Conservation (phyloP, 2,113 vertebrate genomes). For the Anoura caudifer region DNA sequence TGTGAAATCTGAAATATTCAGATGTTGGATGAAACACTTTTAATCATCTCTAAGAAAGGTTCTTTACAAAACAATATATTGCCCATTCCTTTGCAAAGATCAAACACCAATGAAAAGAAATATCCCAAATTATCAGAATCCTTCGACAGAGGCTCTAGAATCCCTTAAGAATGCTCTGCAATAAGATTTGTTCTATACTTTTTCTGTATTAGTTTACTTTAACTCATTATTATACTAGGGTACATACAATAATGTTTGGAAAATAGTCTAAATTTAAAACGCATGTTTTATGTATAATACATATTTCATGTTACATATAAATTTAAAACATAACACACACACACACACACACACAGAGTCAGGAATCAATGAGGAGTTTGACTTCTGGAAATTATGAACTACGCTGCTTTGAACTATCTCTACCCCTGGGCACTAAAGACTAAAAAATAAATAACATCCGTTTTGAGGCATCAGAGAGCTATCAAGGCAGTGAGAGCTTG, state of each 20-base stretch:
- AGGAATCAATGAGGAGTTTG: background rate
- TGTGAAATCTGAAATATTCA: background rate
- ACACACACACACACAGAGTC: background rate
- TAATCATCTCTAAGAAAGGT: background rate
- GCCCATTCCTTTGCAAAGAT: background rate
- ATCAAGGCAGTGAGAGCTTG: constrained; percentile 5
- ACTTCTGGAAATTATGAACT: background rate
- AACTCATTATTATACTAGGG: background rate
- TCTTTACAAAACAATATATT: background rate
- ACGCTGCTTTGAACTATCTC: background rate
- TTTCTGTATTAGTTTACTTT: background rate
- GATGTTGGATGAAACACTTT: background rate
- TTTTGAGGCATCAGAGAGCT: background rate
- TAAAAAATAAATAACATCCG: background rate
- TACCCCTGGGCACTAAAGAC: background rate
- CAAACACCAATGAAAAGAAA: background rate
- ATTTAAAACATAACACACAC: background rate
- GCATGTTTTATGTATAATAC: too few relatives aligned
- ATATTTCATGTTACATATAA: background rate
- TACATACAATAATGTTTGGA: background rate
- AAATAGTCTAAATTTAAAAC: background rate
- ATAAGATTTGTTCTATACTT: background rate
- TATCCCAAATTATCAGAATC: background rate
- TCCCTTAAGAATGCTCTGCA: background rate
- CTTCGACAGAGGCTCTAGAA: background rate